phyloP scores from a whole-genome alignment of 2,113 vertebrate genomes.

The Acrocephalus kingi region DNA sequence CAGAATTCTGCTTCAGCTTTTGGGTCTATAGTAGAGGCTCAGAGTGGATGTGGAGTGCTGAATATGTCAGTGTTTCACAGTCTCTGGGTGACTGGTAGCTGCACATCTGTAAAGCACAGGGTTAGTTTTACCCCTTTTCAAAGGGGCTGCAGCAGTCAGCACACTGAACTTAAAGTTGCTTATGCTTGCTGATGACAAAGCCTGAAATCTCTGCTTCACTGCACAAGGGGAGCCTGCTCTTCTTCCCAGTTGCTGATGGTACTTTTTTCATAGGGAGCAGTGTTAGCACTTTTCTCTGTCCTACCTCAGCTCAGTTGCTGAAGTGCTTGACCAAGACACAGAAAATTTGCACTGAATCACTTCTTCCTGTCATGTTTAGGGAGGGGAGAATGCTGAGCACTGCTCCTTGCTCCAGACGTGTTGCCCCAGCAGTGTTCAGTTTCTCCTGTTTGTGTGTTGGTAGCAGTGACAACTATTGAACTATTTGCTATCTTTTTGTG shows the following conservation, averaged over 20 bases:
- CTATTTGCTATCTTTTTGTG: background rate
- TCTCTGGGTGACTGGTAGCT: background rate
- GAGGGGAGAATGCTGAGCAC: background rate
- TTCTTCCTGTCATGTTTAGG: background rate
- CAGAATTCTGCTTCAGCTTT: background rate
- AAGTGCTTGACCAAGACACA: background rate
- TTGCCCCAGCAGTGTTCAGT: background rate
- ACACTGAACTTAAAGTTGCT: background rate
- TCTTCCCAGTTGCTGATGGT: background rate
- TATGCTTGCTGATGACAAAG: background rate
- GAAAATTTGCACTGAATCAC: background rate
- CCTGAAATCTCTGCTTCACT: background rate
- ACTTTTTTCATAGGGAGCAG: background rate
- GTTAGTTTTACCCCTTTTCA: background rate
- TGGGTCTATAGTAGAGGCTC: background rate
- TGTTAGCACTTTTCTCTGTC: background rate
- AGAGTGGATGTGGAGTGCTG: background rate
- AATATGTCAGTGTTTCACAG: background rate
- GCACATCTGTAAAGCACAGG: background rate
- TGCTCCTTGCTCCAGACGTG: background rate
- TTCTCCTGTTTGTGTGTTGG: background rate
- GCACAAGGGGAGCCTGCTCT: background rate
- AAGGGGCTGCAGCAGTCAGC: background rate
- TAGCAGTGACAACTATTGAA: background rate
- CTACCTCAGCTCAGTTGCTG: background rate